Evolutionary conservation across 2,113 vertebrate species (phyloP).

Genomic region (Phaethon lepturus): DNA sequence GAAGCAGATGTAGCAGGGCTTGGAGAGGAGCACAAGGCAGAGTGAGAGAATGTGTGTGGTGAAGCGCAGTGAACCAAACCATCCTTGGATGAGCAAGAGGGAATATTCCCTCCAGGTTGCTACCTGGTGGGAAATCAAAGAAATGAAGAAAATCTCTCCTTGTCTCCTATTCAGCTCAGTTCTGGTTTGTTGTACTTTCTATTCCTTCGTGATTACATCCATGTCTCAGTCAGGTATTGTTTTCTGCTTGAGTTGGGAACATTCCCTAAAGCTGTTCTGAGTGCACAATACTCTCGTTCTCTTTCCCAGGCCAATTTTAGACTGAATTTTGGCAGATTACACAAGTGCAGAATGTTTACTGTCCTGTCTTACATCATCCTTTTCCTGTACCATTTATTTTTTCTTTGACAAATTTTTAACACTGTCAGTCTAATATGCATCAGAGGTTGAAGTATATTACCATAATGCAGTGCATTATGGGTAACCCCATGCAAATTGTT

Average conservation of each 20-base stretch:
- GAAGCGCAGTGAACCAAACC: not conserved
- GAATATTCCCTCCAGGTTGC: not conserved
- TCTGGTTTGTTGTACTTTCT: slow-evolving; percentile 41
- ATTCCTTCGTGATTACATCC: not conserved
- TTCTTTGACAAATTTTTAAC: slow-evolving; percentile 51
- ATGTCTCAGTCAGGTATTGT: slow-evolving; percentile 35
- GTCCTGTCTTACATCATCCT: slow-evolving; percentile 37
- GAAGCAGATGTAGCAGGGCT: not conserved
- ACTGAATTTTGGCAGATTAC: slow-evolving; percentile 31
- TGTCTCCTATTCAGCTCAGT: slow-evolving; percentile 7
- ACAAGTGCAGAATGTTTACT: slow-evolving; percentile 24
- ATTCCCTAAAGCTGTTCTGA: slow-evolving; percentile 39
- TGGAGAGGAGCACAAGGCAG: not conserved
- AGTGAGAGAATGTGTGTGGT: not conserved
- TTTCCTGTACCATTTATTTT: slow-evolving; percentile 58
- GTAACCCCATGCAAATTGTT: slow-evolving; percentile 64
- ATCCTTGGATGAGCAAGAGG: not conserved
- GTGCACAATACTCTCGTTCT: not conserved
- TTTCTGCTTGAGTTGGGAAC: slow-evolving; percentile 51
- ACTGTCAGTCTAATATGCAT: slow-evolving; percentile 38
- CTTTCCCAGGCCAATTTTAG: slow-evolving; percentile 40
- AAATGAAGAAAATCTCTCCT: slow-evolving; percentile 17
- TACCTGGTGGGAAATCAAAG: slow-evolving; percentile 5
- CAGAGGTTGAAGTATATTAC: slow-evolving; percentile 46
- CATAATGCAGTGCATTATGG: slow-evolving; percentile 45